Percentiles rank a stretch among this genome's conserved stretches.
Conservation (phyloP, 2,888 invertebrate genomes). For the Oscheius sp. region DNA sequence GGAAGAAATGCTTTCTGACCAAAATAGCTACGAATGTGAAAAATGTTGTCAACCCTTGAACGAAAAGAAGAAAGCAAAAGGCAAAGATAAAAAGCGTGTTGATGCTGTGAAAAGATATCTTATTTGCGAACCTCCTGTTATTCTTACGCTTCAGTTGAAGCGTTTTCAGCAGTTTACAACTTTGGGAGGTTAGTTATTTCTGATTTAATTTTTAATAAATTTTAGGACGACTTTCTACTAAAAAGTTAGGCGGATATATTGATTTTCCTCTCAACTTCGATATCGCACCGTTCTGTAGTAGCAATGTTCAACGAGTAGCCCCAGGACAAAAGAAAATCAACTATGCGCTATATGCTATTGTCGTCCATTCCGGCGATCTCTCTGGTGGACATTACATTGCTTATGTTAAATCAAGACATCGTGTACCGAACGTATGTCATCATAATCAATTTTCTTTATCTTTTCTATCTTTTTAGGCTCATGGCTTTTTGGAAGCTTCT, state of each 20-base stretch:
- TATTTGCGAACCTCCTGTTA: conserved; percentile 88
- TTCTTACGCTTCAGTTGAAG: conserved; percentile 92
- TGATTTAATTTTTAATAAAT: background rate
- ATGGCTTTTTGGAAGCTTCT: conserved; percentile 15
- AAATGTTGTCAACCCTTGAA: conserved; percentile 75
- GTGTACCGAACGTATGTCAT: conserved; percentile 29
- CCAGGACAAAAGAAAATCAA: conserved; percentile 73
- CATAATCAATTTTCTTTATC: background rate
- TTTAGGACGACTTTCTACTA: conserved; percentile 75
- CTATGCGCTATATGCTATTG: conserved; percentile 92
- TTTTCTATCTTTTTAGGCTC: conserved; percentile 7
- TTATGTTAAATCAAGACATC: conserved; percentile 82
- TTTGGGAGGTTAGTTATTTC: background rate
- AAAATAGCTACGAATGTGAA: conserved; percentile 91
- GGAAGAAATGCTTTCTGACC: conserved; percentile 76
- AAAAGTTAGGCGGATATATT: conserved; percentile 82
- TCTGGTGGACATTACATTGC: conserved; percentile 91
- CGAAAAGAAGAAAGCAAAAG: conserved; percentile 36
- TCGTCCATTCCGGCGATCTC: conserved; percentile 90
- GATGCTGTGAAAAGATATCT: conserved; percentile 72
- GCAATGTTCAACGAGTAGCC: conserved; percentile 45
- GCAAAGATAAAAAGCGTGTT: conserved; percentile 43
- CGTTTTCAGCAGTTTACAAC: conserved; percentile 82
- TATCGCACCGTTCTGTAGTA: conserved; percentile 85
- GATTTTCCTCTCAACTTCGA: conserved; percentile 86